Conservation (phyloP, 2,113 vertebrate genomes). For the Machaerirhynchus nigripectus region DNA sequence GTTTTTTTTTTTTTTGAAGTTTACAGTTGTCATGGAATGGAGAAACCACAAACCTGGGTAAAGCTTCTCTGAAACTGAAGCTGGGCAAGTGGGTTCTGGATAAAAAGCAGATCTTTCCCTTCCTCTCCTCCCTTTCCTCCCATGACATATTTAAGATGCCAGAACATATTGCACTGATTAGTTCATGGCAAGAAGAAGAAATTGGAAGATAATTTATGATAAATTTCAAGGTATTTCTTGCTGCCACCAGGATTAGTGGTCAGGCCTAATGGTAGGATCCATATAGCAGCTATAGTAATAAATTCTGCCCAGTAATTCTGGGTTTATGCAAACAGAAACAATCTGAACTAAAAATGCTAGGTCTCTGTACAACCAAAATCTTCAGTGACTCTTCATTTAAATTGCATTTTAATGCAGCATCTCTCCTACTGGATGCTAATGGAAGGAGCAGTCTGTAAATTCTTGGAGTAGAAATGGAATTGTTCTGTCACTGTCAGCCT, state of each 20-base stretch:
- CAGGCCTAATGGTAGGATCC: neutral
- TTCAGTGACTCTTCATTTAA: neutral
- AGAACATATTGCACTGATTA: neutral
- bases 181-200: neutral
- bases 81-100: neutral
- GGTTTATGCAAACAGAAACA: neutral
- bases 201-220: neutral
- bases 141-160: fast-evolving
- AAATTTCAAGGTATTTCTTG: neutral
- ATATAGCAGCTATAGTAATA: neutral
- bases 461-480: neutral
- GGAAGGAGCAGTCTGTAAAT: neutral
- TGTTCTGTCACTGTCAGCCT: neutral
- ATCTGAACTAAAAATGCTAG: neutral
- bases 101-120: neutral
- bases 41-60: neutral
- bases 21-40: neutral
- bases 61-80: neutral
- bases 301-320: neutral
- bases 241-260: neutral
- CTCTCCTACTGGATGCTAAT: neutral
- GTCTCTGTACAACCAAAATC: neutral
- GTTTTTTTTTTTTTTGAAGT: neutral
- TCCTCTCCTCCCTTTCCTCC: neutral
- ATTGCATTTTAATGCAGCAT: neutral